Evolutionary conservation across 2,888 invertebrate species (phyloP).

Genomic region (Agrochola litura): DNA sequence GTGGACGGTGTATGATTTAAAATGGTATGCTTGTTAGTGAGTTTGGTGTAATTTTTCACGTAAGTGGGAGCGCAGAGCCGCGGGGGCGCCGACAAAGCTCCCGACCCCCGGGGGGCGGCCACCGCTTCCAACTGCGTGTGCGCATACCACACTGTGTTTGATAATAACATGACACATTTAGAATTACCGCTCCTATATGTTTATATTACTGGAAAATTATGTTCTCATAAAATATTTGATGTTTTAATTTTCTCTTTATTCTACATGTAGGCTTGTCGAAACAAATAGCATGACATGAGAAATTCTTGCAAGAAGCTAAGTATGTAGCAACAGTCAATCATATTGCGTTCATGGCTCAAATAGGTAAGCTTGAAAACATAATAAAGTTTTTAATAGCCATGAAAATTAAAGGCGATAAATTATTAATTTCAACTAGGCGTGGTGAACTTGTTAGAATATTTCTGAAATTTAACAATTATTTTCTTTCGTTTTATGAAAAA

Average conservation of each 20-base stretch:
- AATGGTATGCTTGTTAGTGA: constrained; percentile 38
- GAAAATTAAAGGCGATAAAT: constrained; percentile 2
- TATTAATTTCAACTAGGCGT: too few species aligned
- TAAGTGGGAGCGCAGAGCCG: constrained; percentile 77
- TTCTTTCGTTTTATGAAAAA: constrained; percentile 13
- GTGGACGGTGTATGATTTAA: constrained; percentile 44
- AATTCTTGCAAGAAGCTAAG: too few species aligned
- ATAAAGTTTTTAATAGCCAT: not conserved
- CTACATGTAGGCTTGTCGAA: not conserved
- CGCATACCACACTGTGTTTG: constrained; percentile 76
- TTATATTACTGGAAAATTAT: constrained; percentile 62
- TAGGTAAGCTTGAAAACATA: not conserved
- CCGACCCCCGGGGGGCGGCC: constrained; percentile 80
- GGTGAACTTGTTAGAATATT: not conserved
- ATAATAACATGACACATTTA: constrained; percentile 81
- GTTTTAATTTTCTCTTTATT: constrained; percentile 32
- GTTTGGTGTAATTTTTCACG: constrained; percentile 83
- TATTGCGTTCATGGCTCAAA: not conserved
- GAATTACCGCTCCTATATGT: constrained; percentile 74
- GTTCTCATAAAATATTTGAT: constrained; percentile 48
- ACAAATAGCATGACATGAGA: constrained; percentile 1
- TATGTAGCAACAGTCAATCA: too few species aligned
- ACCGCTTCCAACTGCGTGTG: constrained; percentile 77
- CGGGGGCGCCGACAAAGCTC: constrained; percentile 87
- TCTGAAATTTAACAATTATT: constrained; percentile 18